These are phyloP conservation scores for Strigamia maritima DNA, from an alignment of 2,888 invertebrate genomes.

Conservation along the genomic window DNA sequence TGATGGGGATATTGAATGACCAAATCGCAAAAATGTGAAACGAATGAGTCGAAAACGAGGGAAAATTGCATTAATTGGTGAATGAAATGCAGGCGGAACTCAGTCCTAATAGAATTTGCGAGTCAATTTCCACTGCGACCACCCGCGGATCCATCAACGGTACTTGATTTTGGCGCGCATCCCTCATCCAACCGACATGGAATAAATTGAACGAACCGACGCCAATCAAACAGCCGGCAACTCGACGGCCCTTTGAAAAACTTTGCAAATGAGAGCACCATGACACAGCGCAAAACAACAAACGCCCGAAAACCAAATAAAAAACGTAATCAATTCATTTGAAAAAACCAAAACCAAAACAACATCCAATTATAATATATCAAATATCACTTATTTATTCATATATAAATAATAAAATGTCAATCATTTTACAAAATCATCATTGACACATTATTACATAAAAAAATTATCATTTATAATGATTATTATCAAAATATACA, in stretches of 20 bases:
- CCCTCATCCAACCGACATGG: background rate
- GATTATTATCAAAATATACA: too few species aligned
- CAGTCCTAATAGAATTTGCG: constrained; percentile 7
- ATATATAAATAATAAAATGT: background rate
- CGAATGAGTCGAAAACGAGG: constrained; percentile 26
- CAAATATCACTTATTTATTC: background rate
- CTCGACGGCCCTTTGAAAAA: constrained; percentile 7
- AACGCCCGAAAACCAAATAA: background rate
- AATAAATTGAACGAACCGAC: constrained; percentile 18
- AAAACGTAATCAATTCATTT: too few species aligned
- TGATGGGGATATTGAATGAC: background rate
- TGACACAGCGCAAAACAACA: constrained; percentile 21
- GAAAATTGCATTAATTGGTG: constrained; percentile 22
- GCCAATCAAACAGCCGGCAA: constrained; percentile 9
- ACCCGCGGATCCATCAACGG: constrained; percentile 25
- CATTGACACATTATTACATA: too few species aligned
- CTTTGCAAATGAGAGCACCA: background rate
- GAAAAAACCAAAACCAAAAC: background rate
- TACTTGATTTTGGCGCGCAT: constrained; percentile 17
- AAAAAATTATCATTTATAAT: too few species aligned
- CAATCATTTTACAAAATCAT: too few species aligned
- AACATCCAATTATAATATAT: background rate
- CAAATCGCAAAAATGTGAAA: background rate
- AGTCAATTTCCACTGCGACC: constrained; percentile 22
- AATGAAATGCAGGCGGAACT: constrained; percentile 13